A percentile compares a stretch with the other conserved stretches of the same genome.
Evolutionary conservation across 1,140 invertebrate genomes (phyloP).

Genomic region (Drosophila funebris): DNA sequence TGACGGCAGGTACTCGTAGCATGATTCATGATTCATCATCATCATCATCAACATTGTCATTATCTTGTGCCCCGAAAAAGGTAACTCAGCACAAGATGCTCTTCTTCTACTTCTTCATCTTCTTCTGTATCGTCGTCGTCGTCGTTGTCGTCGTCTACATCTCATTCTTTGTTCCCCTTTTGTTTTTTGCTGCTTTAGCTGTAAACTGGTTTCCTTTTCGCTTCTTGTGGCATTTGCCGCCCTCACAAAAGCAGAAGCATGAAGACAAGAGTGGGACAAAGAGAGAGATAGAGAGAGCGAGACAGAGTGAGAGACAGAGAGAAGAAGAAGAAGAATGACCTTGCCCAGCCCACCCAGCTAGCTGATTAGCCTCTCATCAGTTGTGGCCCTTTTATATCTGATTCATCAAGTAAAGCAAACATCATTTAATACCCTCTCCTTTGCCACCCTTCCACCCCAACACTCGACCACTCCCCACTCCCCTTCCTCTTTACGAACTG

Average conservation of each 20-base stretch:
- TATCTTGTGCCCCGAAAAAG: slow-evolving; percentile 19
- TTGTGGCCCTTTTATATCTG: background rate
- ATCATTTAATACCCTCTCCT: slow-evolving; percentile 27
- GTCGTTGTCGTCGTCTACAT: background rate
- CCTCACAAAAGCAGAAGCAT: slow-evolving; percentile 35
- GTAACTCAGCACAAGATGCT: slow-evolving; percentile 6
- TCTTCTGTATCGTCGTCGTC: no score
- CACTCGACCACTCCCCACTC: background rate
- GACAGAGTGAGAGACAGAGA: background rate
- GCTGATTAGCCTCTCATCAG: slow-evolving; percentile 10
- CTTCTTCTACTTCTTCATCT: background rate
- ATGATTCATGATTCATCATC: slow-evolving; percentile 43
- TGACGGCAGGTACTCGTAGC: slow-evolving; percentile 27
- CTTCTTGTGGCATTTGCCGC: slow-evolving; percentile 12
- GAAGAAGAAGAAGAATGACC: slow-evolving; percentile 38
- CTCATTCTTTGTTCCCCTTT: background rate
- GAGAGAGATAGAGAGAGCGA: background rate
- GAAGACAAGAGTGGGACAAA: no score
- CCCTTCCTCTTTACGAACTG: background rate
- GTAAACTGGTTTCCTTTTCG: slow-evolving; percentile 22
- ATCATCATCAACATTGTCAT: slow-evolving; percentile 13
- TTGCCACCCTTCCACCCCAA: background rate
- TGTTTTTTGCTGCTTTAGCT: background rate
- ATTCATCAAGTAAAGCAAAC: slow-evolving; percentile 37
- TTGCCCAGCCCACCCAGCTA: slow-evolving; percentile 56